Conservation (phyloP, 2,797 vertebrate species). For the Holocentrus rufus region DNA sequence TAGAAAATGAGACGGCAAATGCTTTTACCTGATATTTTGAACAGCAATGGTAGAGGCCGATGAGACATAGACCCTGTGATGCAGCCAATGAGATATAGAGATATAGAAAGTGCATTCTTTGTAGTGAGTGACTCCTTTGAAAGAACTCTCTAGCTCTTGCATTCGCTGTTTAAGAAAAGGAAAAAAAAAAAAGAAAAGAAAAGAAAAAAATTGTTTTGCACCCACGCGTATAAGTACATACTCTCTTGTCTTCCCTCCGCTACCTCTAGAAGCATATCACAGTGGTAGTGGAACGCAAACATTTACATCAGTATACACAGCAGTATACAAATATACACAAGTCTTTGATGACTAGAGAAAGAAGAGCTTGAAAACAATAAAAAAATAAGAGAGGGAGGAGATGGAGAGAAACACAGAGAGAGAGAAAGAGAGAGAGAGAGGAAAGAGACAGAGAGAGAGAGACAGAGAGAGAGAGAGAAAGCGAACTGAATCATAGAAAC, state of each 20-base stretch:
- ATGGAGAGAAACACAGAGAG: conserved; percentile 28
- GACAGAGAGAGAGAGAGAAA: conserved; percentile 41
- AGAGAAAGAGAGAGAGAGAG: neutral
- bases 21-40: conserved; percentile 82
- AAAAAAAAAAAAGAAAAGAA: too few species aligned
- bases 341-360: conserved; percentile 68
- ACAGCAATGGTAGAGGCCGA: conserved; percentile 77
- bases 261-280: conserved; percentile 82
- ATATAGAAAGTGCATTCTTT: conserved; percentile 86
- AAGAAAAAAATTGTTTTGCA: conserved; percentile 59
- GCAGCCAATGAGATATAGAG: conserved; percentile 79
- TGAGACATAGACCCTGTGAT: conserved; percentile 80
- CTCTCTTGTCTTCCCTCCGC: conserved; percentile 73
- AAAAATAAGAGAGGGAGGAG: conserved; percentile 40
- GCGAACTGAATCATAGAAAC: conserved; percentile 46
- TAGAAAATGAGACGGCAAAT: conserved; percentile 82
- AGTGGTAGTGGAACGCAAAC: conserved; percentile 83
- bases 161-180: conserved; percentile 64
- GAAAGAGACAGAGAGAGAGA: conserved; percentile 7
- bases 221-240: conserved; percentile 70
- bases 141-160: conserved; percentile 75
- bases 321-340: conserved; percentile 82
- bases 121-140: conserved; percentile 79
- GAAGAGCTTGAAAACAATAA: conserved; percentile 26
- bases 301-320: conserved; percentile 81